phyloP scores from a whole-genome alignment of 2,113 vertebrate species.

The Gallinago undulata region DNA sequence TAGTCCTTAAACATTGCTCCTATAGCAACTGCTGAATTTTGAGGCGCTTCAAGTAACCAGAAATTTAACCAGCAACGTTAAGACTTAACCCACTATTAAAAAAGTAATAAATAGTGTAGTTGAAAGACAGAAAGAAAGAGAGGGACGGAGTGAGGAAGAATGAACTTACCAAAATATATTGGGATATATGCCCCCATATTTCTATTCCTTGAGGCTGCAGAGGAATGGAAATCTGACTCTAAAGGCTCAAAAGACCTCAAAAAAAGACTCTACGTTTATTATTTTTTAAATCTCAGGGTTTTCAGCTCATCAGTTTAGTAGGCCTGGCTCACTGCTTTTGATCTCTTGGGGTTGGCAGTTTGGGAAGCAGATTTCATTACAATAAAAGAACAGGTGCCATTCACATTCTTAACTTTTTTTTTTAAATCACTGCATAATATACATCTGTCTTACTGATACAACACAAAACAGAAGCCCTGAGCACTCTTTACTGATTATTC shows the following conservation, averaged over 20 bases:
- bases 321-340: background rate
- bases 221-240: background rate
- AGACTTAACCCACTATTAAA: background rate
- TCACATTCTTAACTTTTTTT: background rate
- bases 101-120: background rate
- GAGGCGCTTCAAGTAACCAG: background rate
- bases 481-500: background rate
- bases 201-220: background rate
- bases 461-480: background rate
- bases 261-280: background rate
- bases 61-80: background rate
- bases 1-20: background rate
- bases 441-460: background rate
- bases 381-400: slow-evolving; percentile 5
- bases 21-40: background rate
- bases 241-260: background rate
- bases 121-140: too few species aligned
- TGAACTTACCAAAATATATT: background rate
- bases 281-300: background rate
- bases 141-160: too few species aligned
- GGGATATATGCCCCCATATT: background rate
- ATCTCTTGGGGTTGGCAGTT: background rate
- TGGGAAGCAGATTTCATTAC: slow-evolving; percentile 6
- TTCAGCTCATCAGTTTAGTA: background rate
- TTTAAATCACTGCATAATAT: background rate